These are phyloP conservation scores for Cromileptes altivelis DNA, from an alignment of 2,113 vertebrate species.

Conservation along the genomic window DNA sequence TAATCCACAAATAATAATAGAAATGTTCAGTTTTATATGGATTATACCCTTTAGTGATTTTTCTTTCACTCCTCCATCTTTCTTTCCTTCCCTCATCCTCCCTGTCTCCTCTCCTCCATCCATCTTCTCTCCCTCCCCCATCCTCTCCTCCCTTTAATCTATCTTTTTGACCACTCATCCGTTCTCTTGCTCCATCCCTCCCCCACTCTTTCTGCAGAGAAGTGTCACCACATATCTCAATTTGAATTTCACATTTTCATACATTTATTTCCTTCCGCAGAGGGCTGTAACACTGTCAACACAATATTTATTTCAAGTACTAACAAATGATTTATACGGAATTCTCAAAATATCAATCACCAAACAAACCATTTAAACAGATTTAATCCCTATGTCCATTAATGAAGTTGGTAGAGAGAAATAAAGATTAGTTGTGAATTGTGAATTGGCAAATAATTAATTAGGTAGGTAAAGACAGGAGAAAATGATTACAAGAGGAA, in stretches of 20 bases:
- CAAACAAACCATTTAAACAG: background rate
- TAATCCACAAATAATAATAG: background rate
- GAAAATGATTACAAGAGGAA: too few relatives aligned
- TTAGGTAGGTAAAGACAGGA: too few relatives aligned
- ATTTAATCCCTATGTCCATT: too few relatives aligned
- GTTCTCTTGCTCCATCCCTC: conserved; percentile 25
- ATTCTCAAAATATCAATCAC: background rate
- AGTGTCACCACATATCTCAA: background rate
- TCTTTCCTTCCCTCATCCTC: conserved; percentile 11
- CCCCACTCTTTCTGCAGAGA: conserved; percentile 18
- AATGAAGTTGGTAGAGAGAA: too few relatives aligned
- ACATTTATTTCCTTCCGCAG: background rate
- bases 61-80: background rate
- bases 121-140: conserved; percentile 16
- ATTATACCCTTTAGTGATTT: background rate
- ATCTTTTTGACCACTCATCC: conserved; percentile 47
- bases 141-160: conserved; percentile 36
- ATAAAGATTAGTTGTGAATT: too few relatives aligned
- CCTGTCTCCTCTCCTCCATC: conserved; percentile 24
- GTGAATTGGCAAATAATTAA: too few relatives aligned
- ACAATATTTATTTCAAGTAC: background rate
- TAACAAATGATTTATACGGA: background rate
- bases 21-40: background rate
- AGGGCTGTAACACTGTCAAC: background rate
- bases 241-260: conserved; percentile 23